Conservation (phyloP, 2,113 vertebrate genomes). For the Anoplopoma fimbria region DNA sequence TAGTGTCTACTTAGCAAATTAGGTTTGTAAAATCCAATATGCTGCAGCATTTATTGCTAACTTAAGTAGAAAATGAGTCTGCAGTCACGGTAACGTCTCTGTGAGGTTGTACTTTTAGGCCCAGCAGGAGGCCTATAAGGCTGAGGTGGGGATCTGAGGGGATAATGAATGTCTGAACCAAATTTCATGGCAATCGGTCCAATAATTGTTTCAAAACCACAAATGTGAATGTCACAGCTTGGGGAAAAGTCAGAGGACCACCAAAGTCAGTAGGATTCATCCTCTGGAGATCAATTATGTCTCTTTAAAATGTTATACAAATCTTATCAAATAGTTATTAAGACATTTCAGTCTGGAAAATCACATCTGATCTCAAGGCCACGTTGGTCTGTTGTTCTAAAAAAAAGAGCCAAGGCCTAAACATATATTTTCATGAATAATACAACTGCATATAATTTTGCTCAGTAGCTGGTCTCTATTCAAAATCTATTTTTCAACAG, state of each 20-base stretch:
- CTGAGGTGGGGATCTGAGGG: no score
- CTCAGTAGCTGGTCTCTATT: background rate
- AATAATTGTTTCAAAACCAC: background rate
- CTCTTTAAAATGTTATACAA: background rate
- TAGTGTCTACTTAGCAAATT: background rate
- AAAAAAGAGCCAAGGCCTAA: background rate
- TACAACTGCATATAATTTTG: background rate
- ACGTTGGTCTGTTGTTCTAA: background rate
- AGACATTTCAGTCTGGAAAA: background rate
- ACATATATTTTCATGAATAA: slow-evolving; percentile 16
- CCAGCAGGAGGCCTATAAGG: no score
- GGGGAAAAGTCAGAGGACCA: background rate
- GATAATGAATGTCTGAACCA: background rate
- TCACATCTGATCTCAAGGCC: background rate
- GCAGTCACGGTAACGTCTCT: background rate
- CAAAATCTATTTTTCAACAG: background rate
- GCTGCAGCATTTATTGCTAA: slow-evolving; percentile 24
- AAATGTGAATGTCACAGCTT: background rate
- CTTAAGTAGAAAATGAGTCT: background rate
- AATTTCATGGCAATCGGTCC: background rate
- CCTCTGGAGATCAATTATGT: background rate
- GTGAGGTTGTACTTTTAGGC: background rate
- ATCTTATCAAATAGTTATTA: background rate
- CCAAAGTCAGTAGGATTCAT: background rate
- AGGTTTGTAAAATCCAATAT: slow-evolving; percentile 26